phyloP scores from a whole-genome alignment of 2,113 vertebrate species.

The Donacobius atricapilla region DNA sequence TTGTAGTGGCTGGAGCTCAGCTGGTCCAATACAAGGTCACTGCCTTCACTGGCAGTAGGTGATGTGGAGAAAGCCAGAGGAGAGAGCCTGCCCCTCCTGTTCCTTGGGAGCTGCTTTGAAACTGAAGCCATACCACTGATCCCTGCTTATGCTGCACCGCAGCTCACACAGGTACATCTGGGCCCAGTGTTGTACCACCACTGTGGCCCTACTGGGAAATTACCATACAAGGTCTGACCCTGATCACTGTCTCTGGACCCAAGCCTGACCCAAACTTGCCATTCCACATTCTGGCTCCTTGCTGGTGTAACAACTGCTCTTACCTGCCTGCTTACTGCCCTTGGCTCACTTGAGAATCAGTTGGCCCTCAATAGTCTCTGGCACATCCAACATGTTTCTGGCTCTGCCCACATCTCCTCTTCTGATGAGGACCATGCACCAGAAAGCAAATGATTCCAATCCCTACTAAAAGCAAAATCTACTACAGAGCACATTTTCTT shows the following conservation, averaged over 20 bases:
- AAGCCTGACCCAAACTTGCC: not conserved
- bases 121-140: fast-evolving
- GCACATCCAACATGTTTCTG: not conserved
- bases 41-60: not conserved
- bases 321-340: not conserved
- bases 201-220: not conserved
- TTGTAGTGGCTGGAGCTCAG: not conserved
- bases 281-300: not conserved
- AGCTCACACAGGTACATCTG: fast-evolving
- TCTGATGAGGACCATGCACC: not conserved
- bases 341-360: not conserved
- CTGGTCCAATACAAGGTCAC: not conserved
- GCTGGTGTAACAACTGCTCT: not conserved
- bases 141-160: not conserved
- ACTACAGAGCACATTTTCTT: not conserved
- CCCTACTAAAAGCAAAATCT: not conserved
- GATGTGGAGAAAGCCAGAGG: not conserved
- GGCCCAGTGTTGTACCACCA: not conserved
- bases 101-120: not conserved
- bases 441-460: not conserved
- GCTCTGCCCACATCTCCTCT: not conserved
- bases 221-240: not conserved
- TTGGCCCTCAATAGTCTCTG: not conserved
- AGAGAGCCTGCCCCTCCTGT: not conserved
- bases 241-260: not conserved